Evolutionary conservation across 2,113 vertebrate species (phyloP).

Genomic region (Thermophis baileyi): DNA sequence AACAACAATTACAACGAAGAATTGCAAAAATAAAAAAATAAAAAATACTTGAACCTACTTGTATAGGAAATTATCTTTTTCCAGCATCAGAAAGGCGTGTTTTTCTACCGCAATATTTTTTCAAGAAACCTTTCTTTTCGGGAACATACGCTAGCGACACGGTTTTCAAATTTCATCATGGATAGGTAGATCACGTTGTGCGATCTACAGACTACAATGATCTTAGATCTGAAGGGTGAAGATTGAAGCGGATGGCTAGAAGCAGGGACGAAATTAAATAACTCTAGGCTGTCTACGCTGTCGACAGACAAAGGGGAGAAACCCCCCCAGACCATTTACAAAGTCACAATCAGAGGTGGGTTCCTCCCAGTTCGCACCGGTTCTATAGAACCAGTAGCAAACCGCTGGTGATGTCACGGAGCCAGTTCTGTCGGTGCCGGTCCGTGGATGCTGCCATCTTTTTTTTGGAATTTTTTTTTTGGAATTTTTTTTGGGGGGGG

Average conservation of each 20-base stretch:
- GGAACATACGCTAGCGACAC: neutral
- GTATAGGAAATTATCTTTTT: neutral
- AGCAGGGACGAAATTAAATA: neutral
- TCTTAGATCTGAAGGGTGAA: neutral
- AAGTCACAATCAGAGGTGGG: no score
- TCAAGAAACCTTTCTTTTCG: neutral
- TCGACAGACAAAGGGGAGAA: neutral
- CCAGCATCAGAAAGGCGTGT: neutral
- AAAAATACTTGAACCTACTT: neutral
- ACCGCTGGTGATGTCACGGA: no score
- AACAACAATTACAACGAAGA: neutral
- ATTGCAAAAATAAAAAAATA: neutral
- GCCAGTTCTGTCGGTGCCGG: no score
- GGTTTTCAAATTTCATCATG: neutral
- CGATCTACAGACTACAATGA: neutral
- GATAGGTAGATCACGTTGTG: neutral
- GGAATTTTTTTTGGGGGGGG: no score
- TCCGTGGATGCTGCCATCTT: no score
- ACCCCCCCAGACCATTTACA: neutral
- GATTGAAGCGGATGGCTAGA: neutral
- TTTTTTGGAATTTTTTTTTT: no score
- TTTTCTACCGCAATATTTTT: neutral
- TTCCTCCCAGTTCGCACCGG: no score
- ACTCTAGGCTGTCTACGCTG: neutral
- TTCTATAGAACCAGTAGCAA: no score